Conservation (phyloP, 2,888 invertebrate species). For the Malacosoma neustria region DNA sequence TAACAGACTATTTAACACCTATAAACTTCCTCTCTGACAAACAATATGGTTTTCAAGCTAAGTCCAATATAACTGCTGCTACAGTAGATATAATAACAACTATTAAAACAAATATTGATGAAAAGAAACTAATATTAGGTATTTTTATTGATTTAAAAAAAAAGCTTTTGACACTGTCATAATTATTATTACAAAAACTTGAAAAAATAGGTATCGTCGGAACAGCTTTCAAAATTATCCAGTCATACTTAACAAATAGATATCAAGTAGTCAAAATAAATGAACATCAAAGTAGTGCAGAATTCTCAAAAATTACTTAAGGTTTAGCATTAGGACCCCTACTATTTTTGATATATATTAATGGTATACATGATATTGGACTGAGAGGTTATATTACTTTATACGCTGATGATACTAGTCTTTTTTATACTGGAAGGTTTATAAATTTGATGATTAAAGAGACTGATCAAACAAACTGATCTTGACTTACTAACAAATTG, state of each 20-base stretch:
- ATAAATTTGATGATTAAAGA: too few relatives aligned
- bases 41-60: too few relatives aligned
- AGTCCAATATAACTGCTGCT: too few relatives aligned
- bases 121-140: too few relatives aligned
- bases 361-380: constrained; percentile 2
- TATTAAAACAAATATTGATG: constrained; percentile 1
- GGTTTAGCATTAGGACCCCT: constrained; percentile 4
- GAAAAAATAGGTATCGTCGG: too few relatives aligned
- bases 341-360: constrained; percentile 4
- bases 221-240: constrained; percentile 1
- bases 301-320: constrained; percentile 1
- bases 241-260: constrained; percentile 1
- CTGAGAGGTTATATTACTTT: constrained; percentile 3
- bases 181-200: too few relatives aligned
- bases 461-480: too few relatives aligned
- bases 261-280: constrained; percentile 3
- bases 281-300: background rate
- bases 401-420: constrained; percentile 6
- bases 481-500: too few relatives aligned
- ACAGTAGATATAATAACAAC: background rate
- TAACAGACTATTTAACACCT: too few relatives aligned
- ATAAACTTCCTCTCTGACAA: too few relatives aligned
- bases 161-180: background rate
- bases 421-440: constrained; percentile 2
- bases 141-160: background rate